Evolutionary conservation across 2,888 invertebrate species (phyloP), one percentile per base, ranked within the genome.

Genomic region (Osmoderma eremita): DNA sequence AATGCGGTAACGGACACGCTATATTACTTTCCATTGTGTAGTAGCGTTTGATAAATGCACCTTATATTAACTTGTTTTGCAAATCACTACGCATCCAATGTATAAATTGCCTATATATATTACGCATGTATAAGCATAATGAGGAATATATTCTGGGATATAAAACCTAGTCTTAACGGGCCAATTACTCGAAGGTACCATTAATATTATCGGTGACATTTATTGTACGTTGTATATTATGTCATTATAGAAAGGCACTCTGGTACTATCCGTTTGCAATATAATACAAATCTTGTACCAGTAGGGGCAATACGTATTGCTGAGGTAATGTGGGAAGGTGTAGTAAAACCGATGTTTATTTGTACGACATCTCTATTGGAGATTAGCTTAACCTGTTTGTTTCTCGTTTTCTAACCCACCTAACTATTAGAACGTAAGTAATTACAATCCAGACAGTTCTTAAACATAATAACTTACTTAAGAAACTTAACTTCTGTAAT

Each of bases 151-250:
- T 15, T 30, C 17, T 45, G 6, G 6, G 15, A 41, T n/a, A 48
- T 36, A 61, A 61, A 61, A 45, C 24, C 6, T n/a, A 24, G n/a
- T 61, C 58, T 61, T 61, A 30, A 30, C 45, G 30, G 45, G 15
- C 17, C 58, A 61, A 61, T 61, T 61, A 45, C 42, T 41, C 15
- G 13, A 24, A 58, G 42, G 15, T 42, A 42, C 30, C 45, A 61
- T 61, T 48, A 61, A 61, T 61, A 58, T 36, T 17, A 3, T 17
- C 18, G 24, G 58, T 45, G 58, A 48, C 58, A 20, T 61, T 61
- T 61, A 61, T 61, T 36, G 36, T 61, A 30, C 30, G 45, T 61
- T 30, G 13, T 42, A 58, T 61, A 61, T 61, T 61, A 48, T 45
- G 36, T 30, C 45, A 61, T 61, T 61, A 61, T 61, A 30, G 30